Base-by-base conservation (phyloP, 1,140 invertebrate genomes). In the Manduca sexta region DNA sequence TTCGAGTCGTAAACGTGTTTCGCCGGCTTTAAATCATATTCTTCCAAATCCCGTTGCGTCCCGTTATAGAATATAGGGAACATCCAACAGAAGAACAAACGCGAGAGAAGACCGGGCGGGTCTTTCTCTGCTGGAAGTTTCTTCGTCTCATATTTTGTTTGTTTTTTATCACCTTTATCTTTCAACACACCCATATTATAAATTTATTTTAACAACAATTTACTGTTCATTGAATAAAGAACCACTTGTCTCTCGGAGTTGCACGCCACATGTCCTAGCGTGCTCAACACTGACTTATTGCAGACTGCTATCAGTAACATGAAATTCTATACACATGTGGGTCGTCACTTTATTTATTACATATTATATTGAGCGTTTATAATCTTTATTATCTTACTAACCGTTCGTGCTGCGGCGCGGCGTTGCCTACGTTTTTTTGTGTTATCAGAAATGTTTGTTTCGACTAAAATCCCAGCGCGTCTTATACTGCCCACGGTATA, bases 21-120 rank as follows among this genome's bases (percentile, higher is more conserved):
- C 2, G 91, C 86, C 41, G 87, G 88, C 59, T 89, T 90, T 11
- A 94, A 77, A 76, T 94, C 92, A 31, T 87, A 77, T 31, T 90
- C 75, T 61, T 91, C 90, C 18, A 93, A 69, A 57, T 93, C 91
- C 40, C 90, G 85, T 43, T 82, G 80, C 51, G 88, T 89, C 8
- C 91, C 92, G 34, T 87, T 69, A 72, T 88, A 90, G 60, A 92
- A 92, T 6, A 89, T 79, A 17, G 89, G 89, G 31, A 92, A 71
- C 30, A 89, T 87, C 89, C 91, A 93, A 55, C 90, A 90, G 55
- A 63, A 86, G 51, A 79, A 59, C 5, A 78, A 49, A 12, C 84
- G 68, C 5, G 74, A 73, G 3, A 85, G 47, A 1, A 70, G 8
- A 12, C 67, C 60, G 1, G 82, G 80, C 0, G 60, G 47, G 2